These are phyloP conservation scores for Tichodroma muraria DNA, from an alignment of 2,113 vertebrate species.

Conservation along the genomic window DNA sequence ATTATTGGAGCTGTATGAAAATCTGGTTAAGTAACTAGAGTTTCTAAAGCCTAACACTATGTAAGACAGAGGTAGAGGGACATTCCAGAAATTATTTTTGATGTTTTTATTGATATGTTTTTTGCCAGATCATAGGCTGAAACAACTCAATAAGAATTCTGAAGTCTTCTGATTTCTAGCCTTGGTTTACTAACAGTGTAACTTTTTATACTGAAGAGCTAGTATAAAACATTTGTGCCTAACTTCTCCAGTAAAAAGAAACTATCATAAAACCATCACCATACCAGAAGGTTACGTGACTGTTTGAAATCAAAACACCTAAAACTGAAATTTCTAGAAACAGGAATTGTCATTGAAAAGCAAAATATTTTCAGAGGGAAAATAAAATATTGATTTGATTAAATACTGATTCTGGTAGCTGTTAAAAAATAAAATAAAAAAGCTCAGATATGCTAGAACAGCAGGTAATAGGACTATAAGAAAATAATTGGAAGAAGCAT, in stretches of 20 bases:
- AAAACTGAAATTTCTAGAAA: not conserved
- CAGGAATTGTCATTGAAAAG: not conserved
- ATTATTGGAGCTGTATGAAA: not conserved
- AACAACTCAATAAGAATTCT: not conserved
- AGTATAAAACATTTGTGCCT: not conserved
- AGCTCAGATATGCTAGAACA: not conserved
- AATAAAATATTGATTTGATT: not conserved
- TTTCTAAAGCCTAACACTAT: not conserved
- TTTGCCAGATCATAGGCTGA: not conserved
- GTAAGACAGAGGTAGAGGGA: not conserved
- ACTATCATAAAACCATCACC: not conserved
- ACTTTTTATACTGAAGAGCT: not conserved
- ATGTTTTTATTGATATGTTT: not conserved
- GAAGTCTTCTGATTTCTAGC: not conserved
- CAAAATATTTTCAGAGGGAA: not conserved
- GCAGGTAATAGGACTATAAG: not conserved
- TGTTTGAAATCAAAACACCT: not conserved
- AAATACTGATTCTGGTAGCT: not conserved
- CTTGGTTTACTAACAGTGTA: not conserved
- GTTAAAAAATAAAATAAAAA: not conserved
- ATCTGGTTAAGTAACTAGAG: not conserved
- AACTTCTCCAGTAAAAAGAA: not conserved
- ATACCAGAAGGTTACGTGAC: not conserved
- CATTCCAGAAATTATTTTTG: not conserved
- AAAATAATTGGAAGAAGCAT: not conserved